A percentile compares a stretch with the other conserved stretches of the same genome.
Conservation (phyloP, 2,797 vertebrate species). For the Falco columbarius region DNA sequence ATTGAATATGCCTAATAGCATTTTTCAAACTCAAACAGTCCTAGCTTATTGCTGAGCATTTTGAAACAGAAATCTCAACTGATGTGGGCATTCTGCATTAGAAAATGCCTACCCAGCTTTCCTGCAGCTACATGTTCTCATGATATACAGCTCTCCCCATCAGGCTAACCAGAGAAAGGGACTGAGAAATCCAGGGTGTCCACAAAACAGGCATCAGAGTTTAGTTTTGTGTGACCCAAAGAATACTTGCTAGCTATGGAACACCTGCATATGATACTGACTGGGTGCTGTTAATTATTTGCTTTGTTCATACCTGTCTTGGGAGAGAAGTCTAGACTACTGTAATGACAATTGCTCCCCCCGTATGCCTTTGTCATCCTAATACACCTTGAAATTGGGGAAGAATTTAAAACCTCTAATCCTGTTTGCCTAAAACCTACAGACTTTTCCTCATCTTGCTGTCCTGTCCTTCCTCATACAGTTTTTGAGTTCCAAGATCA, state of each 20-base stretch:
- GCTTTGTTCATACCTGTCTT: not conserved
- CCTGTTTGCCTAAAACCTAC: not conserved
- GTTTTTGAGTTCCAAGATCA: not conserved
- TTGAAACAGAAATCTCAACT: constrained; percentile 30
- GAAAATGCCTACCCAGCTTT: not conserved
- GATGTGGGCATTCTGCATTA: not conserved
- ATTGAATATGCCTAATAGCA: constrained; percentile 63
- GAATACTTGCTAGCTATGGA: not conserved
- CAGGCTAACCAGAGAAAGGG: not conserved
- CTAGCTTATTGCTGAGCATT: constrained; percentile 15
- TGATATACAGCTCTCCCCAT: not conserved
- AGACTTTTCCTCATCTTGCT: not conserved
- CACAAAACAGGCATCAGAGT: not conserved
- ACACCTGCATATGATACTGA: not conserved
- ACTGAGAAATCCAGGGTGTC: not conserved
- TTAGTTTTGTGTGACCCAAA: not conserved
- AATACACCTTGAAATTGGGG: not conserved
- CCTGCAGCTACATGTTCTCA: not conserved
- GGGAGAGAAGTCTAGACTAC: not conserved
- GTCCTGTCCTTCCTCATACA: not conserved
- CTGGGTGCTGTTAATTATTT: not conserved
- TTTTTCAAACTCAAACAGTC: constrained; percentile 37
- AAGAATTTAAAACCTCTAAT: not conserved
- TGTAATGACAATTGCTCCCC: not conserved
- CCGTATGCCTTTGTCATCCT: not conserved